These are phyloP conservation scores for Hassar affinis DNA, from an alignment of 2,113 vertebrate species.

Conservation along the genomic window DNA sequence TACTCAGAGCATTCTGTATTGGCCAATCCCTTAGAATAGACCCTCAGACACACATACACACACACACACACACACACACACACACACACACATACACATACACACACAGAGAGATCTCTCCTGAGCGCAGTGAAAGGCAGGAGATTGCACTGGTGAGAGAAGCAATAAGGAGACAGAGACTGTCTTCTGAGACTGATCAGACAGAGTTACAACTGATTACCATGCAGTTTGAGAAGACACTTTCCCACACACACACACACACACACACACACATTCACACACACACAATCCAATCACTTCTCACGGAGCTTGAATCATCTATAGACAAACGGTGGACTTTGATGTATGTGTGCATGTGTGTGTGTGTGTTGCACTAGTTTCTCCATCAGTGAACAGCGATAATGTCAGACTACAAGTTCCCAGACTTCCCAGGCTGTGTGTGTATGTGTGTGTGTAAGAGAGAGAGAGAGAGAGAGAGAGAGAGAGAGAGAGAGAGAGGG, in stretches of 20 bases:
- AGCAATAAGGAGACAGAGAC: slow-evolving; percentile 37
- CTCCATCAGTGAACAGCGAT: slow-evolving; percentile 1
- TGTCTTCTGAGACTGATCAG: slow-evolving; percentile 23
- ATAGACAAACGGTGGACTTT: slow-evolving; percentile 25
- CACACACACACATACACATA: slow-evolving; percentile 14
- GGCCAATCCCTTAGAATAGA: slow-evolving; percentile 36
- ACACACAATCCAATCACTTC: slow-evolving; percentile 21
- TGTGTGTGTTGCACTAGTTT: slow-evolving; percentile 24
- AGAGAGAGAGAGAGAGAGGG: neutral
- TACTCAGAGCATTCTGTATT: slow-evolving; percentile 45
- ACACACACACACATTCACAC: slow-evolving; percentile 18
- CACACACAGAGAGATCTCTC: slow-evolving; percentile 30
- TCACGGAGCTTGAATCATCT: slow-evolving; percentile 41
- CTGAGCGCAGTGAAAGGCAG: slow-evolving; percentile 45
- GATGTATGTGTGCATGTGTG: slow-evolving; percentile 9
- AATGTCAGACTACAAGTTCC: slow-evolving; percentile 40
- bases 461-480: no score
- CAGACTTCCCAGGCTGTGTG: neutral
- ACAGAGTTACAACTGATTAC: slow-evolving; percentile 52
- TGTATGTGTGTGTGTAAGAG: slow-evolving; percentile 13
- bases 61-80: slow-evolving; percentile 31
- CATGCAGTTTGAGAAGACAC: slow-evolving; percentile 47
- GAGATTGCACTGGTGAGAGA: slow-evolving; percentile 51
- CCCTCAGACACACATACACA: slow-evolving; percentile 33
- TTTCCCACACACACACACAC: slow-evolving; percentile 44